Evolutionary conservation across 2,113 vertebrate species (phyloP).

Genomic region (Ceyx cyanopectus): DNA sequence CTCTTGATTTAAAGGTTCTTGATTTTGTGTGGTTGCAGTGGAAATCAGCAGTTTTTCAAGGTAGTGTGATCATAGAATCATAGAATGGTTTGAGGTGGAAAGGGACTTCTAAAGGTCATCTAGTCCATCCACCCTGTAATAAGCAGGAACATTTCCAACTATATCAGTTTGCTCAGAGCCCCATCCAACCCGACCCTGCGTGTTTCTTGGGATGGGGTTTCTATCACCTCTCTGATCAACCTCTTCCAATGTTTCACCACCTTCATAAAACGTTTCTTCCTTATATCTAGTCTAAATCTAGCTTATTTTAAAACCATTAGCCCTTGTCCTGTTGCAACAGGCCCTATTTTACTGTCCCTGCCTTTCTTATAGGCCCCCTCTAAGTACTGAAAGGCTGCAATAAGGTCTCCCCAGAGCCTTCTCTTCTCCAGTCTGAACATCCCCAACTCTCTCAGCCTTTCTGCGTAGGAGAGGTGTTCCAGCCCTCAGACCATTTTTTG

Average conservation of each 20-base stretch:
- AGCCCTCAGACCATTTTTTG: no score
- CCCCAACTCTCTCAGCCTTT: no score
- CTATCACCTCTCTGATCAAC: neutral
- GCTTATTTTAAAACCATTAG: neutral
- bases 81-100: neutral
- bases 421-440: no score
- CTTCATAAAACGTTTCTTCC: neutral
- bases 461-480: no score
- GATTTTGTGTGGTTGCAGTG: rapidly evolving
- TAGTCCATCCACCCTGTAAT: neutral
- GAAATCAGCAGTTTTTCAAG: neutral
- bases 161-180: neutral
- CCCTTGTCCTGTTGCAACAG: neutral
- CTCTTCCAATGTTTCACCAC: neutral
- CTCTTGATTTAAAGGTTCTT: rapidly evolving
- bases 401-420: no score
- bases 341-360: no score
- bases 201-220: neutral
- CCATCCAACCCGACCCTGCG: neutral
- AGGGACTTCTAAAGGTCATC: neutral
- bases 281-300: neutral
- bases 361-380: no score
- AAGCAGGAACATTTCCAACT: neutral
- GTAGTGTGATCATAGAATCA: rapidly evolving
- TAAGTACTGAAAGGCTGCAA: no score